A percentile compares a stretch with the other conserved stretches of the same genome.
Evolutionary conservation across 2,888 invertebrate genomes (phyloP).

Genomic region (Lordiphosa andalusiaca): DNA sequence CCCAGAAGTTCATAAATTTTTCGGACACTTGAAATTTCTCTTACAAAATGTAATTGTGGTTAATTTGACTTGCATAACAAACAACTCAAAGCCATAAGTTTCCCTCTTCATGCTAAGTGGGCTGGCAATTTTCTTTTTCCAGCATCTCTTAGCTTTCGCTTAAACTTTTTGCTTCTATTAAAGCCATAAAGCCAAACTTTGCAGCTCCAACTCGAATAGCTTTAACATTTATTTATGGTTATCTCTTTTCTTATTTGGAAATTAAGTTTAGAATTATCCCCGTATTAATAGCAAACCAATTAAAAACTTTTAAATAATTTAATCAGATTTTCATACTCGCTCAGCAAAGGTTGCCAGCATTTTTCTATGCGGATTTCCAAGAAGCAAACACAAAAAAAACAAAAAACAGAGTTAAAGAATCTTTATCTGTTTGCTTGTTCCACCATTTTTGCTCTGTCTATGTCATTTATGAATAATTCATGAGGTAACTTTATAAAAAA

Average conservation of each 20-base stretch:
- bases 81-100: slow-evolving; percentile 24
- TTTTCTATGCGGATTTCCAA: slow-evolving; percentile 23
- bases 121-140: slow-evolving; percentile 36
- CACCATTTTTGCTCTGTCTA: slow-evolving; percentile 26
- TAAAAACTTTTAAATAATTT: slow-evolving; percentile 51
- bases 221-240: slow-evolving; percentile 26
- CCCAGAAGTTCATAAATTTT: too few relatives aligned
- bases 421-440: slow-evolving; percentile 20
- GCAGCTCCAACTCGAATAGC: slow-evolving; percentile 7
- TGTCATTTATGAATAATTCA: slow-evolving; percentile 59
- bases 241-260: slow-evolving; percentile 14
- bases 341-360: slow-evolving; percentile 12
- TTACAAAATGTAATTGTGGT: slow-evolving; percentile 54
- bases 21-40: slow-evolving; percentile 6
- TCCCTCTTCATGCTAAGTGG: slow-evolving; percentile 6
- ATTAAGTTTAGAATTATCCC: slow-evolving; percentile 43
- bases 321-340: slow-evolving; percentile 35
- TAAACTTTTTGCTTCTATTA: slow-evolving; percentile 34
- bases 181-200: slow-evolving; percentile 67
- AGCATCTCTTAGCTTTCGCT: slow-evolving; percentile 10
- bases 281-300: slow-evolving; percentile 47
- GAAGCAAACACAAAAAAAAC: not conserved
- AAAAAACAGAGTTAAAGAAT: slow-evolving; percentile 33
- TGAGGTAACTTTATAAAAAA: slow-evolving; percentile 45
- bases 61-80: slow-evolving; percentile 39